Conservation (phyloP, 2,888 invertebrate species). For the Parasteatoda lunata region DNA sequence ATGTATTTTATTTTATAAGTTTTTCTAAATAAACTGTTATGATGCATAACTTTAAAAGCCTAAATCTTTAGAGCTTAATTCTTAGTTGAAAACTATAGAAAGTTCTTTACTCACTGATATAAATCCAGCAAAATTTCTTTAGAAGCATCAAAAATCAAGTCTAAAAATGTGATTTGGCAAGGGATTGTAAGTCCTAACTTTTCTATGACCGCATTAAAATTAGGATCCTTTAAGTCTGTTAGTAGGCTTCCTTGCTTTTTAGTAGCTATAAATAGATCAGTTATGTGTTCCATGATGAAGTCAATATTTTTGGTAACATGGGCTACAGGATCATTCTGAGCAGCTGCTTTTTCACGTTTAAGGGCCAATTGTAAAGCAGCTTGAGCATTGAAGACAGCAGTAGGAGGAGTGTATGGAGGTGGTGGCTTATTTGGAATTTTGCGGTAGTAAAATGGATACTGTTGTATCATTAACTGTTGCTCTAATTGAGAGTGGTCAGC, state of each 20-base stretch:
- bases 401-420: conserved; percentile 83
- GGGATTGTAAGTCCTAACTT: conserved; percentile 65
- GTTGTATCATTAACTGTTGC: conserved; percentile 76
- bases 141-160: conserved; percentile 74
- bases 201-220: conserved; percentile 1
- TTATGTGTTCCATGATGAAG: conserved; percentile 13
- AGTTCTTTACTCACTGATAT: conserved; percentile 70
- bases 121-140: conserved; percentile 74
- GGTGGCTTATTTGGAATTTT: conserved; percentile 85
- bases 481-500: conserved; percentile 78
- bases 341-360: conserved; percentile 33
- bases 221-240: conserved; percentile 15
- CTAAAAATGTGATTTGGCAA: conserved; percentile 73
- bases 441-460: conserved; percentile 78
- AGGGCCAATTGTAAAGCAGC: conserved; percentile 13
- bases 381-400: not conserved
- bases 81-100: not conserved
- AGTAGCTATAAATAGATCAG: conserved; percentile 22
- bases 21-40: no score
- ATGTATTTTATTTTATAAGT: no score
- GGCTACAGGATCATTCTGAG: conserved; percentile 24
- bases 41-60: no score
- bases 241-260: conserved; percentile 28
- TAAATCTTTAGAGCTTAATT: no score
- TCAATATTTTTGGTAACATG: conserved; percentile 43